A percentile compares a stretch with the other conserved stretches of the same genome.
Conservation (phyloP, 2,888 invertebrate species). For the Gandaritis pyraliata region DNA sequence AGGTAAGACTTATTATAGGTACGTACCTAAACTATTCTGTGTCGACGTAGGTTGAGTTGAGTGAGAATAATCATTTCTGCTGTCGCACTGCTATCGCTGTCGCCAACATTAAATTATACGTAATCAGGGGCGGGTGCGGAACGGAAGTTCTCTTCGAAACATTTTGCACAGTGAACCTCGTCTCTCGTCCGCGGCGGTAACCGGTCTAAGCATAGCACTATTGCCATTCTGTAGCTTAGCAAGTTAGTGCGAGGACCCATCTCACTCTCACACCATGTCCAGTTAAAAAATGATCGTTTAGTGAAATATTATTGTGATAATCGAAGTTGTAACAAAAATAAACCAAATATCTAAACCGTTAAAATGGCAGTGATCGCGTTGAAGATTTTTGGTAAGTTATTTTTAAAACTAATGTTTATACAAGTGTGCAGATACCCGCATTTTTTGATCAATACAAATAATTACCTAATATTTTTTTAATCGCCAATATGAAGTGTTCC, state of each 20-base stretch:
- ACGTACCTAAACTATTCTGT: no score
- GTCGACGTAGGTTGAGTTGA: no score
- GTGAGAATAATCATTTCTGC: background rate
- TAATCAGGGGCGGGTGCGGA: conserved; percentile 5
- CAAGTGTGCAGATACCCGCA: background rate
- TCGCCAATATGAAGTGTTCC: no score
- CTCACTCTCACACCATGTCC: conserved; percentile 27
- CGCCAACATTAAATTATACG: background rate
- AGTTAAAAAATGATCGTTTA: conserved; percentile 20
- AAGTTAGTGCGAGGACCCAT: conserved; percentile 28
- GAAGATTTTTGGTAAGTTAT: conserved; percentile 69
- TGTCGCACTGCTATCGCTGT: background rate
- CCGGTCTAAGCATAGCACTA: conserved; percentile 34
- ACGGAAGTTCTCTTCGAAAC: conserved; percentile 40
- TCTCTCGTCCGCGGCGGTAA: conserved; percentile 18
- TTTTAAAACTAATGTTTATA: conserved; percentile 23
- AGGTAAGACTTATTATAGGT: no score
- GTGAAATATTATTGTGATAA: conserved; percentile 22
- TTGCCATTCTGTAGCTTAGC: conserved; percentile 24
- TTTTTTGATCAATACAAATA: background rate
- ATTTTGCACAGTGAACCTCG: conserved; percentile 33
- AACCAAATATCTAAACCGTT: conserved; percentile 2
- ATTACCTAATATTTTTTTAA: background rate
- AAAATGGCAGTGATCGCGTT: conserved; percentile 72
- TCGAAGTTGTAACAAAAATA: conserved; percentile 6